Conservation (phyloP, 2,797 vertebrate genomes). For the Hydrolagus colliei region DNA sequence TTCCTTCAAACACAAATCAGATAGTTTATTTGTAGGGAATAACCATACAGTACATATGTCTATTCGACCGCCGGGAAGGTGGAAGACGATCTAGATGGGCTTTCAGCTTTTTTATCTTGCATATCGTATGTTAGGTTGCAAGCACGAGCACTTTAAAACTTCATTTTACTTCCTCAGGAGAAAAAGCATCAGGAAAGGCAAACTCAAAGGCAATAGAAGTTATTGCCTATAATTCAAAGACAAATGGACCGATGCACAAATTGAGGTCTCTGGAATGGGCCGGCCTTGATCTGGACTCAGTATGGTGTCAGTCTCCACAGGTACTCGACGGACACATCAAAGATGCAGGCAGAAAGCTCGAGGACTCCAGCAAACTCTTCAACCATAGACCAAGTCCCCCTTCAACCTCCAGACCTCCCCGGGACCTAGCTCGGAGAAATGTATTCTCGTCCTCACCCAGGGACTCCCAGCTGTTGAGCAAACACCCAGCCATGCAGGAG, state of each 20-base stretch:
- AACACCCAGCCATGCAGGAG: background rate
- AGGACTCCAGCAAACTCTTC: background rate
- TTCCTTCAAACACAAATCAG: too few relatives aligned
- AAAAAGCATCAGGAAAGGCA: too few relatives aligned
- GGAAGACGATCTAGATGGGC: too few relatives aligned
- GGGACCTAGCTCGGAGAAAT: constrained; percentile 34
- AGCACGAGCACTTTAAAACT: too few relatives aligned
- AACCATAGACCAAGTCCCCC: constrained; percentile 32
- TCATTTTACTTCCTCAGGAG: background rate
- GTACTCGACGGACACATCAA: constrained; percentile 18
- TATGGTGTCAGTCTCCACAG: background rate
- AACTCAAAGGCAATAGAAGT: background rate
- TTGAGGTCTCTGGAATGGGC: background rate
- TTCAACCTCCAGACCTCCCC: constrained; percentile 31
- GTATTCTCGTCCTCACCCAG: background rate
- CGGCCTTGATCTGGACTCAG: background rate
- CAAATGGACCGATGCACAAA: background rate
- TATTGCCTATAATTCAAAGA: background rate
- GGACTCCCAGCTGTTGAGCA: constrained; percentile 25
- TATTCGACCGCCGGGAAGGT: too few relatives aligned
- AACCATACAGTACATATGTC: too few relatives aligned
- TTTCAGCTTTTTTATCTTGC: too few relatives aligned
- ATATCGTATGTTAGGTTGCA: too few relatives aligned
- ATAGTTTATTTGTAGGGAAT: too few relatives aligned
- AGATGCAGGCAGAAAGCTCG: background rate